Percentiles rank a stretch among this genome's conserved stretches.
These are phyloP conservation scores for Psittacula cyanocephala DNA, from an alignment of 2,113 vertebrate species.

Conservation along the genomic window DNA sequence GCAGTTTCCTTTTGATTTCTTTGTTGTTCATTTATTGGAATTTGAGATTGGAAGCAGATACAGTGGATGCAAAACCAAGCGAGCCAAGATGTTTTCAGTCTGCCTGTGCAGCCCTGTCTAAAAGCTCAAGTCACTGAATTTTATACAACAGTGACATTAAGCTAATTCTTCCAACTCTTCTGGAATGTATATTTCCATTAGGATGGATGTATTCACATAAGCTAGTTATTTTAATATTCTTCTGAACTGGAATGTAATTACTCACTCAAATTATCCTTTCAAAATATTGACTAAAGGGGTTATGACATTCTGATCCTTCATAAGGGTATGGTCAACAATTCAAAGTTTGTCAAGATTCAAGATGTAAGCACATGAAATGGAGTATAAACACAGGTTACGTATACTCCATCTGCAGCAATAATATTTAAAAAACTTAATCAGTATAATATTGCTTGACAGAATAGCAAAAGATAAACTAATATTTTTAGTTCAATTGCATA, in stretches of 20 bases:
- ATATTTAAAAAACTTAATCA: conserved; percentile 55
- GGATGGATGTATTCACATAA: conserved; percentile 47
- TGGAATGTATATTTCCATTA: conserved; percentile 59
- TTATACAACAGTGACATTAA: conserved; percentile 33
- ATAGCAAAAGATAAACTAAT: conserved; percentile 54
- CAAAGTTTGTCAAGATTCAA: conserved; percentile 39
- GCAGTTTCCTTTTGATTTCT: conserved; percentile 60
- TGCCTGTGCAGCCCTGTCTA: conserved; percentile 39
- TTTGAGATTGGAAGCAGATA: conserved; percentile 65
- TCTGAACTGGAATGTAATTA: conserved; percentile 59
- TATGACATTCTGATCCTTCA: conserved; percentile 46
- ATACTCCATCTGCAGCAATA: conserved; percentile 54
- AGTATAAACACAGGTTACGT: conserved; percentile 51
- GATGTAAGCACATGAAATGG: conserved; percentile 31
- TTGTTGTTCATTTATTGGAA: conserved; percentile 64
- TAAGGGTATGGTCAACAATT: conserved; percentile 29
- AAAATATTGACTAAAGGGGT: conserved; percentile 57
- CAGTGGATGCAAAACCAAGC: conserved; percentile 32
- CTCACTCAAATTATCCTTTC: conserved; percentile 59
- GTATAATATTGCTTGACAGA: conserved; percentile 63
- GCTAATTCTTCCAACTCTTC: conserved; percentile 51
- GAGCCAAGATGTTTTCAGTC: conserved; percentile 56
- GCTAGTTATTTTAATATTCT: conserved; percentile 54
- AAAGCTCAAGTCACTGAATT: conserved; percentile 53
- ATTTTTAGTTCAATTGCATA: conserved; percentile 48